Evolutionary conservation across 2,113 vertebrate genomes (phyloP), one percentile per base, ranked within the genome.

Genomic region (Nestor notabilis): DNA sequence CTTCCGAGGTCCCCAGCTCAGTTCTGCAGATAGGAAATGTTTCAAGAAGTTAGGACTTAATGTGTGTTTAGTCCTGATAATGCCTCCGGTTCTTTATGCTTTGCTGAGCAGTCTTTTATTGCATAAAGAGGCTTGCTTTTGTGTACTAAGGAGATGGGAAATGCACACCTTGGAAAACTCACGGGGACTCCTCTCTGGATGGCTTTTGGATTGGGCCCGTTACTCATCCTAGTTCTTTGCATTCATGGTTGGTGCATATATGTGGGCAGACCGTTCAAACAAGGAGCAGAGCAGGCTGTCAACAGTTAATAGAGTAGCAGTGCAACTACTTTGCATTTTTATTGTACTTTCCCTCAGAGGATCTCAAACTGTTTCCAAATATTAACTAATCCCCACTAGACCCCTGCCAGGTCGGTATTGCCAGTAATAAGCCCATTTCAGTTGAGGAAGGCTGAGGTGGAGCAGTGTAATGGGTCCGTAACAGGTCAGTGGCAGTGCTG

Each of bases 261-360:
- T 24, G 13, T n/a, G 61, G 74, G 72, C 89, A 93, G 87, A 44
- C 41, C 21, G 56, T 63, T 91, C 76, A 74, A 68, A 46, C 1
- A 31, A 58, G 35, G 64, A 92, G 52, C 89, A 94, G 92, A 44
- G 65, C 88, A 78, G 92, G 41, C 89, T 89, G 94, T 49, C 83
- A 97, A 85, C 77, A 72, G 95, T 95, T 95, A 93, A 92, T 52
- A 71, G 52, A 92, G 81, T 53, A 66, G 81, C 81, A 84, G 80
- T 29, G 69, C 77, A 41, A 29, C 69, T 95, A 37, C 92, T 96
- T 97, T 95, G 91, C 92, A 92, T 97, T 96, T 97, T 87, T 96
- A 95, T 95, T 93, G 89, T 89, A n/a, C 92, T 81, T 95, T 92
- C 74, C 81, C 95, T 96, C 95, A 83, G 87, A 94, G 96, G 74